Evolutionary conservation across 2,797 vertebrate genomes (phyloP), one percentile per base, ranked within the genome.

Genomic region (Adelosebastes latens): DNA sequence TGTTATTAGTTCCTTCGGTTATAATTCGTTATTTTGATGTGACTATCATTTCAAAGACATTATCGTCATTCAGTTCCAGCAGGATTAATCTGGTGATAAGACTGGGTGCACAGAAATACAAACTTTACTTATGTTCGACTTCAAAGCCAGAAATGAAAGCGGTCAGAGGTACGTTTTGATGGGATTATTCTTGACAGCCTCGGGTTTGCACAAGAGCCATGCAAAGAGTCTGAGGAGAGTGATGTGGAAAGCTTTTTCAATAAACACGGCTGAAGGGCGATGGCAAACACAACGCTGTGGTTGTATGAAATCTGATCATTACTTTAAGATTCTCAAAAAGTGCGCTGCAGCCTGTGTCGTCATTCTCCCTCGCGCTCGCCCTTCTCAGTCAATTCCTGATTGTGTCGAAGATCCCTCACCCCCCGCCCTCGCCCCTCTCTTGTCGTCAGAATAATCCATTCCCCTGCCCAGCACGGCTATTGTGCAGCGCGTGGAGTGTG

Each of bases 401-500:
- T 29, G 70, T 31, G 36, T 24, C 2, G 4, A 75, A 65, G 68
- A 79, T 75, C 83, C 69, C 68, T n/a, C 68, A 2, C 62, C 42
- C 42, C 49, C 6, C 39, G 0, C n/a, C 61, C 14, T 5, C 53
- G 14, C 69, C 52, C 52, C 8, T 10, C 76, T 34, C 75, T 49
- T 63, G 39, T 74, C 77, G 75, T 73, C 68, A 74, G 42, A 76
- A 72, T 86, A 89, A 86, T 85, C 86, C 75, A 60, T 79, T 80
- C 82, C 79, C 72, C 72, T 70, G 70, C 34, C 78, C 69, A 63
- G 68, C 75, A 6, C 62, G 0, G 29, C 90, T 75, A 87, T 94
- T 95, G 86, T 95, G 88, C 66, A 14, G 64, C 27, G 1, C 9
- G 32, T 80, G 64, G 79, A 93, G 92, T 92, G 91, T 64, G 80